Evolutionary conservation across 2,797 vertebrate species (phyloP), one percentile per base, ranked within the genome.

Genomic region (Margarornis squamiger): DNA sequence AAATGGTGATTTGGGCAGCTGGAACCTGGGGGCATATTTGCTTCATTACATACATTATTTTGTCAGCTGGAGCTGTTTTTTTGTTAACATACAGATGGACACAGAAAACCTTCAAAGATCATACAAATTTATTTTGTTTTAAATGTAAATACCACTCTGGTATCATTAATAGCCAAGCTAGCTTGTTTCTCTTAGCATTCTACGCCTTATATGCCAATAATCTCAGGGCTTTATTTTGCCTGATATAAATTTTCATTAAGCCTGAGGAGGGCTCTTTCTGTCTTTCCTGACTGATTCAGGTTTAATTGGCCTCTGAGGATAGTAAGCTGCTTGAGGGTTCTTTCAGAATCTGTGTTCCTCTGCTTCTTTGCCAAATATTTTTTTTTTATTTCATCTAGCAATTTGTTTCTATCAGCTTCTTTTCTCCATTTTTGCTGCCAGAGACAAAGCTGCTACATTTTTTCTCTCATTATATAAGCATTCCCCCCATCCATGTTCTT

Each of bases 291-390:
- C 85, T 93, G 92, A 95, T 93, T 90, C 90, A 92, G 55, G 67
- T 90, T 94, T 97, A 97, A 96, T 97, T 96, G 93, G 96, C 95
- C 93, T 95, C 95, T 77, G 94, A 96, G 95, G 94, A 92, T 77
- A 90, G 71, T 90, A 93, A 95, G 71, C 83, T 92, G 91, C 88
- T 96, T 95, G 93, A 94, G 88, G 90, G 49, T 63, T 93, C 80
- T 94, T 95, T 93, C 65, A 95, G 82, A 81, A 88, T 88, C 70
- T 93, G 71, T 93, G 75, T 75, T 93, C n/a, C 90, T 96, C 92
- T 96, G 86, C 94, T 90, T 88, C 80, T 88, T 87, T 96, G 96
- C 95, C 95, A 96, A 96, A 68, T 77, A 43, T 27, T 62, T 59
- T 90, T 84, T 82, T 92, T 86, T 58, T 10, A 83, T 95, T 94